phyloP scores from a whole-genome alignment of 2,797 vertebrate species.

The Uromys caudimaculatus region DNA sequence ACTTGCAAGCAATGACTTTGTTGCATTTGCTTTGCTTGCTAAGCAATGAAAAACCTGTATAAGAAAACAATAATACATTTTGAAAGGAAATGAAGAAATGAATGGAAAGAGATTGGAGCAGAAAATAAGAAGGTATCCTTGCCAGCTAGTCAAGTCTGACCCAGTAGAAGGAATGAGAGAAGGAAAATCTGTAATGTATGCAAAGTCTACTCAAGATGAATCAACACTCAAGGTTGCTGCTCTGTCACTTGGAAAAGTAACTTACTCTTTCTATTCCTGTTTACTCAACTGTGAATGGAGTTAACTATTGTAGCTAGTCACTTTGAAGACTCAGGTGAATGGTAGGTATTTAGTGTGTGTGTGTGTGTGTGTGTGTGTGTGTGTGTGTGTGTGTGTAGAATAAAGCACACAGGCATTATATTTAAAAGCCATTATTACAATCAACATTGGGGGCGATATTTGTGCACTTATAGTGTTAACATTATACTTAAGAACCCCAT shows the following conservation, averaged over 20 bases:
- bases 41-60: neutral
- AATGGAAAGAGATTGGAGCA: neutral
- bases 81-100: neutral
- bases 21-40: neutral
- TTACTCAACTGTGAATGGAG: neutral
- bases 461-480: neutral
- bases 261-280: neutral
- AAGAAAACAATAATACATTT: neutral
- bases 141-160: neutral
- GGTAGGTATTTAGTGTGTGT: neutral
- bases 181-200: neutral
- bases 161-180: neutral
- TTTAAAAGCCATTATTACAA: neutral
- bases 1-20: neutral
- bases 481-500: neutral
- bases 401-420: neutral
- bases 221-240: neutral
- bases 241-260: neutral
- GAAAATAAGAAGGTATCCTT: neutral
- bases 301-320: neutral
- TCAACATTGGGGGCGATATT: neutral
- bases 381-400: neutral
- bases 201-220: neutral
- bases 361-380: neutral
- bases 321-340: slow-evolving; percentile 10